Percentiles rank a stretch among this genome's conserved stretches.
These are phyloP conservation scores for Galeopterus variegatus DNA, from an alignment of 2,113 vertebrate species.

Conservation along the genomic window DNA sequence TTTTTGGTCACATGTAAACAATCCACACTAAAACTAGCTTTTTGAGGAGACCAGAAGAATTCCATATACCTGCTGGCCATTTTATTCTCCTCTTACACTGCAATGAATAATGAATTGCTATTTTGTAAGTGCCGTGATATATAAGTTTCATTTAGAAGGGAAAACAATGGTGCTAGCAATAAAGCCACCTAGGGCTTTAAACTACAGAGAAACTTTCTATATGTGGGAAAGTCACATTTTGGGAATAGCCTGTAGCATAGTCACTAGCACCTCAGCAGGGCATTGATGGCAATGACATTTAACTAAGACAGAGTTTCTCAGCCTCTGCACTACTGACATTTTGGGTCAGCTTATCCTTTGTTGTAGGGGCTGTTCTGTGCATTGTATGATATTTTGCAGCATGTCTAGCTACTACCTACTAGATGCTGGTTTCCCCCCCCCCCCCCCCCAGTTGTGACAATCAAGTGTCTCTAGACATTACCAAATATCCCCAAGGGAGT, in stretches of 20 bases:
- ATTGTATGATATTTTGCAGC: background rate
- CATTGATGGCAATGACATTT: background rate
- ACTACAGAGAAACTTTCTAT: background rate
- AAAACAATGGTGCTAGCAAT: background rate
- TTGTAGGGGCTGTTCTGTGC: background rate
- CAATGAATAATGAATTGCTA: background rate
- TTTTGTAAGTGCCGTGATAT: background rate
- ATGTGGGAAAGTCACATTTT: background rate
- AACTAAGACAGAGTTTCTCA: background rate
- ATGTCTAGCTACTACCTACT: background rate
- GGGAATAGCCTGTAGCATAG: background rate
- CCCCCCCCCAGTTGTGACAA: background rate
- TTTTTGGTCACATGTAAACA: background rate
- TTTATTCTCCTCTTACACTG: no score
- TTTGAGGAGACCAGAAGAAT: background rate
- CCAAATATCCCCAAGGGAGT: background rate
- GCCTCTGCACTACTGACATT: background rate
- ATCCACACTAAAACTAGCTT: background rate
- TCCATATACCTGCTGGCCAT: no score
- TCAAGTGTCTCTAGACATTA: background rate
- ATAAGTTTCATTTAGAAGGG: background rate
- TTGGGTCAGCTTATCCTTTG: background rate
- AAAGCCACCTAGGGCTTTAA: background rate
- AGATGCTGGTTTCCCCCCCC: no score
- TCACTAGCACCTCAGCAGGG: background rate